phyloP scores from a whole-genome alignment of 2,888 invertebrate genomes.

The Leptinotarsa peninsularis region DNA sequence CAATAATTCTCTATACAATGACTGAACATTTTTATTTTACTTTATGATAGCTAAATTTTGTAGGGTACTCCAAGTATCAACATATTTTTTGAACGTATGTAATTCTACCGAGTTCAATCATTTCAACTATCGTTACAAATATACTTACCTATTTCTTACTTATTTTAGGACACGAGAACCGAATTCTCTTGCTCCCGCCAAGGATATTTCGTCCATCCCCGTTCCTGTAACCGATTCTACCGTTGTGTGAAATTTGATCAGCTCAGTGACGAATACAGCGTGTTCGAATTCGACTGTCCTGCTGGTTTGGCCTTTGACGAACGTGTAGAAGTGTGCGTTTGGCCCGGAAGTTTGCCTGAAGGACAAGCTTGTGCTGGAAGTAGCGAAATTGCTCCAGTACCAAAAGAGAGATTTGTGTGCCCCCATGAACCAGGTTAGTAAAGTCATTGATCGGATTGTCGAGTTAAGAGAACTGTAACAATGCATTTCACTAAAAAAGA shows the following conservation, averaged over 20 bases:
- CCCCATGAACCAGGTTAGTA: conserved; percentile 71
- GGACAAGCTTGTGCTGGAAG: conserved; percentile 81
- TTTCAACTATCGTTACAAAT: background rate
- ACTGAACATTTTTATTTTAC: too few relatives aligned
- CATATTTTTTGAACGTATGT: too few relatives aligned
- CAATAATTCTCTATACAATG: too few relatives aligned
- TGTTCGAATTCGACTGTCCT: conserved; percentile 86
- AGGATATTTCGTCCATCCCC: conserved; percentile 83
- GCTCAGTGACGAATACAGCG: conserved; percentile 78
- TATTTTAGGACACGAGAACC: conserved; percentile 74
- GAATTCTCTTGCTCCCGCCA: conserved; percentile 81
- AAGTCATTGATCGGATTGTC: background rate
- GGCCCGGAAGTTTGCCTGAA: conserved; percentile 80
- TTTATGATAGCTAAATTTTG: too few relatives aligned
- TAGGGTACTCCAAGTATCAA: too few relatives aligned
- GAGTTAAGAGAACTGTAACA: background rate
- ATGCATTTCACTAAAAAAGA: too few relatives aligned
- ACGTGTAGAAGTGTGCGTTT: conserved; percentile 82
- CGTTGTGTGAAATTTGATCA: conserved; percentile 86
- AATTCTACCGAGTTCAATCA: background rate
- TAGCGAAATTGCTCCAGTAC: conserved; percentile 83
- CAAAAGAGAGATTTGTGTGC: conserved; percentile 76
- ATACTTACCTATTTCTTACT: background rate
- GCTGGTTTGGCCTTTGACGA: conserved; percentile 82
- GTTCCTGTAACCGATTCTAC: conserved; percentile 82